Percentiles rank a stretch among this genome's conserved stretches.
Evolutionary conservation across 2,888 invertebrate species (phyloP).

Genomic region (Macrophya annulata): DNA sequence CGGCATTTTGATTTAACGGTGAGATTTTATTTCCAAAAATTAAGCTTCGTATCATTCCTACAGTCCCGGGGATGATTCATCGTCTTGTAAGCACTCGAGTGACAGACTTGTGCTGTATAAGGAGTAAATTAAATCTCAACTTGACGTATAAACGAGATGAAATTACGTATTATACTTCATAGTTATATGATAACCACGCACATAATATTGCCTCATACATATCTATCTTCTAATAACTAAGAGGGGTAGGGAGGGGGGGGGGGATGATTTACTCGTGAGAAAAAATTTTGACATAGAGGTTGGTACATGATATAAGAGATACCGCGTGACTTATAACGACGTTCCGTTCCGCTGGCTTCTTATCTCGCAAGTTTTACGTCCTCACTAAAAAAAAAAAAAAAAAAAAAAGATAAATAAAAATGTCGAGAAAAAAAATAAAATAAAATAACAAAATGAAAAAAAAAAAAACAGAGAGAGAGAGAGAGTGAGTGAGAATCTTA

Average conservation of each 20-base stretch:
- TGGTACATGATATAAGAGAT: conserved; percentile 5
- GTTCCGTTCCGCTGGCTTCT: conserved; percentile 15
- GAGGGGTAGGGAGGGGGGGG: no score
- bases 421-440: background rate
- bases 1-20: background rate
- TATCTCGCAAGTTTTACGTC: conserved; percentile 21
- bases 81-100: background rate
- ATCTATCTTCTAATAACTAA: background rate
- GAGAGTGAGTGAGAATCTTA: background rate
- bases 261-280: conserved; percentile 4
- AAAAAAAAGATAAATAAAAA: background rate
- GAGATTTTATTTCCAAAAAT: background rate
- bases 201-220: background rate
- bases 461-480: background rate
- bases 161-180: background rate
- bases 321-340: background rate
- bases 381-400: background rate
- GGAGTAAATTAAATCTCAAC: background rate
- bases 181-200: background rate
- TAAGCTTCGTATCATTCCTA: background rate
- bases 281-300: background rate
- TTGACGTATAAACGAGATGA: background rate
- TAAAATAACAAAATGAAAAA: background rate
- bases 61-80: background rate
- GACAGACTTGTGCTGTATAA: background rate